Evolutionary conservation across 2,797 vertebrate genomes (phyloP).

Genomic region (Smutsia temminckii): DNA sequence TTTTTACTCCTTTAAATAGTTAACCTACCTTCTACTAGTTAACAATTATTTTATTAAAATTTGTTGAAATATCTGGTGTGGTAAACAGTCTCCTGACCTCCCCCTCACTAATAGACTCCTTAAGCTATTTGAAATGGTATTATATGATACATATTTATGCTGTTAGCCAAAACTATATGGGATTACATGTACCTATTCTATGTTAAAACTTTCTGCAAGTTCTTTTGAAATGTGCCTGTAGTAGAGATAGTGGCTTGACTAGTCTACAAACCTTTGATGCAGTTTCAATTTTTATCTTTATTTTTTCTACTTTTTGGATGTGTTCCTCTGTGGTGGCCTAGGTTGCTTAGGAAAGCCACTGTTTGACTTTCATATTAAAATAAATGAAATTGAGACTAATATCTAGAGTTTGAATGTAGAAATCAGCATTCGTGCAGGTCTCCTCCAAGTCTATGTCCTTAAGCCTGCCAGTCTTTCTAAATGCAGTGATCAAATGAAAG

Average conservation of each 20-base stretch:
- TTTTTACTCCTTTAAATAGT: neutral
- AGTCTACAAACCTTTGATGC: neutral
- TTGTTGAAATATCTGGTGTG: neutral
- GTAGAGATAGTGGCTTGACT: neutral
- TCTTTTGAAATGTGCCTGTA: slow-evolving; percentile 2
- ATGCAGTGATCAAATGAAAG: neutral
- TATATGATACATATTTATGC: neutral
- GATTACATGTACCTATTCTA: neutral
- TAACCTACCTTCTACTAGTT: neutral
- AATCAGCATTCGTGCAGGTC: neutral
- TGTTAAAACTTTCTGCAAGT: neutral
- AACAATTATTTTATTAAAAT: neutral
- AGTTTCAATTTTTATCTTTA: neutral
- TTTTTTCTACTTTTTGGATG: neutral
- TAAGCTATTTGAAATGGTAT: neutral
- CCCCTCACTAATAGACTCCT: neutral
- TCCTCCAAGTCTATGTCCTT: neutral
- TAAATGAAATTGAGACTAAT: neutral
- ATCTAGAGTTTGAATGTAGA: neutral
- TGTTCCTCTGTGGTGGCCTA: neutral
- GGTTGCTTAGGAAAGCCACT: neutral
- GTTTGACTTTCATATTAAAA: neutral
- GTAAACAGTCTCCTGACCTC: neutral
- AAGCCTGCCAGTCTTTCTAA: slow-evolving; percentile 1
- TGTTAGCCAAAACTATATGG: neutral